Percentiles rank a stretch among this genome's conserved stretches.
Evolutionary conservation across 2,113 vertebrate species (phyloP).

Genomic region (Lamprotornis superbus): DNA sequence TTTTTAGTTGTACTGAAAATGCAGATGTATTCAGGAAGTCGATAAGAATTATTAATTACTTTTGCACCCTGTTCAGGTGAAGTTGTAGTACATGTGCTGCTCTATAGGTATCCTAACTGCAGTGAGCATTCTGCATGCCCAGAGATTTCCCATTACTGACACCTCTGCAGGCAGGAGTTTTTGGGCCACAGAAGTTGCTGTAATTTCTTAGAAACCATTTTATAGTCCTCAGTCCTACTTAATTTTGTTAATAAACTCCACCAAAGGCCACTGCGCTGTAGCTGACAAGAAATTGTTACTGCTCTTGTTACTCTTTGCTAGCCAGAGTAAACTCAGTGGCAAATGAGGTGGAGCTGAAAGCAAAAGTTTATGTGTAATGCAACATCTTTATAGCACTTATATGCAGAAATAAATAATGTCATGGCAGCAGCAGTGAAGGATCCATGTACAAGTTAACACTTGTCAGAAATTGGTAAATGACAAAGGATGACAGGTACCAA

Average conservation of each 20-base stretch:
- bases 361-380: neutral
- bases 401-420: neutral
- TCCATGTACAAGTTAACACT: neutral
- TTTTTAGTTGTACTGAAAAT: neutral
- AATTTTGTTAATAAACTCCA: neutral
- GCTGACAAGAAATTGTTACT: neutral
- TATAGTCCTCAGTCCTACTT: neutral
- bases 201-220: neutral
- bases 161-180: neutral
- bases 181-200: neutral
- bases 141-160: neutral
- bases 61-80: neutral
- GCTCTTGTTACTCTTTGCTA: neutral
- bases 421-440: neutral
- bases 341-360: neutral
- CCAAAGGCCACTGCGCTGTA: neutral
- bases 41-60: neutral
- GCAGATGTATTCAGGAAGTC: neutral
- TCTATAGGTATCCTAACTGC: neutral
- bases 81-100: neutral
- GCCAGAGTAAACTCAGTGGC: neutral
- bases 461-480: neutral
- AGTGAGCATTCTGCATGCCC: fast-evolving
- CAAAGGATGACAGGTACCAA: neutral
- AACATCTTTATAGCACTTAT: neutral